Conservation (phyloP, 2,888 invertebrate species). For the Brachyopa scutellaris region DNA sequence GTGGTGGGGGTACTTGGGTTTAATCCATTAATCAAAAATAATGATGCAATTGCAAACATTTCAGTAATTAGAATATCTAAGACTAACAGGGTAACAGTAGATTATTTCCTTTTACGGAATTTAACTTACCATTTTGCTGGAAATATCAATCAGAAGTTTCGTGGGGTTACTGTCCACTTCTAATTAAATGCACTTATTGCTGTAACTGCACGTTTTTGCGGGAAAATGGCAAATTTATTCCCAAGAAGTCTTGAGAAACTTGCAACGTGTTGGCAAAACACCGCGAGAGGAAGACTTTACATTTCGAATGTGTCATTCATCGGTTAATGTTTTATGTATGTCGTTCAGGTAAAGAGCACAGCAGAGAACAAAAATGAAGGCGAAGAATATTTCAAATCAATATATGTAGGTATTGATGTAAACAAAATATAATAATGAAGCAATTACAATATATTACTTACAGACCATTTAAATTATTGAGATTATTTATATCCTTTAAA, state of each 20-base stretch:
- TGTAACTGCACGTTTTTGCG: constrained; percentile 5
- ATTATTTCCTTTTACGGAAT: background rate
- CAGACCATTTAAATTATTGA: too few relatives aligned
- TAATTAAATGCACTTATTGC: constrained; percentile 1
- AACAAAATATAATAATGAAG: too few relatives aligned
- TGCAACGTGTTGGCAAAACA: constrained; percentile 75
- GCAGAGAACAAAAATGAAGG: too few relatives aligned
- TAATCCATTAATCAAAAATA: too few relatives aligned
- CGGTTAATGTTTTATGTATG: background rate
- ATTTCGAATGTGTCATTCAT: constrained; percentile 3
- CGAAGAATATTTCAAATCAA: too few relatives aligned
- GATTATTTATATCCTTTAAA: too few relatives aligned
- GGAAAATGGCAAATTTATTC: constrained; percentile 15
- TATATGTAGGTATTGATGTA: too few relatives aligned
- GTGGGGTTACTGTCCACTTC: too few relatives aligned
- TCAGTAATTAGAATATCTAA: background rate
- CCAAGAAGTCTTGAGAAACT: constrained; percentile 38
- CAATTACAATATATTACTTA: too few relatives aligned
- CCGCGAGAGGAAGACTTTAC: constrained; percentile 26
- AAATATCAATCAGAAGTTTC: too few relatives aligned
- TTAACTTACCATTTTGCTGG: constrained; percentile 49
- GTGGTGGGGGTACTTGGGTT: too few relatives aligned
- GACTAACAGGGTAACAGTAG: too few relatives aligned
- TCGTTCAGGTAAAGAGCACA: background rate
- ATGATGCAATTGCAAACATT: background rate